These are phyloP conservation scores for Ailuropoda melanoleuca DNA, from an alignment of 2,113 vertebrate genomes.

Conservation along the genomic window DNA sequence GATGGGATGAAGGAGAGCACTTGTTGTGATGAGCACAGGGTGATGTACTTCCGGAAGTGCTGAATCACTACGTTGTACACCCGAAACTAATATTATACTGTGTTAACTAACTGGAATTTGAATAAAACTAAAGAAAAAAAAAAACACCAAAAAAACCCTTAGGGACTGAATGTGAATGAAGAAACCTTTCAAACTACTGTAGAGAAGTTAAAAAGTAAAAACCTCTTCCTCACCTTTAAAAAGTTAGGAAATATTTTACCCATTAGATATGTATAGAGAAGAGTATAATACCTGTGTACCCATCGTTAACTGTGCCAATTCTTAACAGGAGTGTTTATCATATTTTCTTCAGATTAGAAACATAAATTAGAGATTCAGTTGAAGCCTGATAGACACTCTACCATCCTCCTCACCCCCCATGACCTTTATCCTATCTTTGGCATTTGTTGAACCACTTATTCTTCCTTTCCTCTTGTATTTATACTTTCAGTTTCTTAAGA, in stretches of 20 bases:
- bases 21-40: neutral
- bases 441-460: neutral
- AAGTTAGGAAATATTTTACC: neutral
- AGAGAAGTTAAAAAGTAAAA: neutral
- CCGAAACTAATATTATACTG: neutral
- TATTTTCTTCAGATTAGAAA: neutral
- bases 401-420: accelerated
- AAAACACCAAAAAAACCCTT: neutral
- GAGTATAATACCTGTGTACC: neutral
- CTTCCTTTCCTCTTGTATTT: neutral
- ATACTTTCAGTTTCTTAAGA: neutral
- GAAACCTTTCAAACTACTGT: neutral
- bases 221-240: neutral
- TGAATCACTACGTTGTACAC: neutral
- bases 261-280: neutral
- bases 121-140: neutral
- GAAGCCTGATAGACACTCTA: neutral
- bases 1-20: neutral
- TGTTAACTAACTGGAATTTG: neutral
- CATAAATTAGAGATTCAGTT: neutral
- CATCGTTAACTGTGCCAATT: neutral
- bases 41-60: neutral
- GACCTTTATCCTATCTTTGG: neutral
- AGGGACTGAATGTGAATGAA: neutral
- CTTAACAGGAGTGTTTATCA: neutral